Percentiles rank a stretch among this genome's conserved stretches.
Evolutionary conservation across 2,888 invertebrate genomes (phyloP).

Genomic region (Leptinotarsa tumamoca): DNA sequence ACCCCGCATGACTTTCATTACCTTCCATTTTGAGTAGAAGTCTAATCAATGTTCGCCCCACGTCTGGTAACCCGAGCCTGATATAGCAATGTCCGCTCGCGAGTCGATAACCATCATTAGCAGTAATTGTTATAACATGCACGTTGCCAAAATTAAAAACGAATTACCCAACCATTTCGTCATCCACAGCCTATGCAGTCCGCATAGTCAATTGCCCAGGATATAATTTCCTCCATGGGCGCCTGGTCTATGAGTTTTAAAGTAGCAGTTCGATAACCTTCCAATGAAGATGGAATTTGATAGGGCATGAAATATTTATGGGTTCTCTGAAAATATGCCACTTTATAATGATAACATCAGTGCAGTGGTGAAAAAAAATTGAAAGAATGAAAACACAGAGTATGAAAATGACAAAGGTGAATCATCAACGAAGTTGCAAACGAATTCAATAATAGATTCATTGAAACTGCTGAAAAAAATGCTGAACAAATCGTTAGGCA

Average conservation of each 20-base stretch:
- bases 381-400: not conserved
- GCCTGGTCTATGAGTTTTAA: not conserved
- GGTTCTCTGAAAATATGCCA: too few relatives aligned
- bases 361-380: not conserved
- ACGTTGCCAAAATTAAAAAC: constrained; percentile 29
- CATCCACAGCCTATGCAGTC: constrained; percentile 6
- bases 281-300: not conserved
- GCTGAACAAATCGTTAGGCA: not conserved
- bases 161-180: constrained; percentile 24
- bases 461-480: not conserved
- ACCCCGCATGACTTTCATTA: constrained; percentile 12
- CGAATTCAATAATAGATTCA: constrained; percentile 11
- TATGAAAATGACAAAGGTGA: not conserved
- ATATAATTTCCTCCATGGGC: not conserved
- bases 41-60: constrained; percentile 13
- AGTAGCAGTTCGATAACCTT: constrained; percentile 18
- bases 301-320: not conserved
- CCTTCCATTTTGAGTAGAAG: constrained; percentile 1
- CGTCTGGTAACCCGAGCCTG: constrained; percentile 9
- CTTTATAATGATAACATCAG: too few relatives aligned
- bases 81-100: constrained; percentile 11
- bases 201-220: constrained; percentile 2
- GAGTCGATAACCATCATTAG: constrained; percentile 16
- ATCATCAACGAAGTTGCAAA: constrained; percentile 8
- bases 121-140: constrained; percentile 23